Percentiles rank a stretch among this genome's conserved stretches.
Conservation (phyloP, 2,888 invertebrate species). For the Andrena dorsata region DNA sequence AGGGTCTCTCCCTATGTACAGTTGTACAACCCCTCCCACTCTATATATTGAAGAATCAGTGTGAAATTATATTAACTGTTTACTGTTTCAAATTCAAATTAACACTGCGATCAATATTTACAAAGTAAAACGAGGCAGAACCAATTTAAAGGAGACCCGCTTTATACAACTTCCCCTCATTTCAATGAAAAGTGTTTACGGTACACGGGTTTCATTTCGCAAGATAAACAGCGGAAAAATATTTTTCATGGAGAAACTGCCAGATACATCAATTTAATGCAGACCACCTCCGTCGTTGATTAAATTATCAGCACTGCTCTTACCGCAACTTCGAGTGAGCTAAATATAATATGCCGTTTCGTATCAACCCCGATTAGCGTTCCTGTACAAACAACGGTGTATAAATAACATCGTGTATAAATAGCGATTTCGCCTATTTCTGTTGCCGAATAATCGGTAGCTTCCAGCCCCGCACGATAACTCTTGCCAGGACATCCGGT, state of each 20-base stretch:
- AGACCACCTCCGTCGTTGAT: background rate
- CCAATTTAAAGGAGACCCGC: too few relatives aligned
- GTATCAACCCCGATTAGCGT: slow-evolving; percentile 14
- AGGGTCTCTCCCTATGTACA: too few relatives aligned
- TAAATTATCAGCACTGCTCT: slow-evolving; percentile 13
- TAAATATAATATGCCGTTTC: background rate
- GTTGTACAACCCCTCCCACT: too few relatives aligned
- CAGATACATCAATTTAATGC: background rate
- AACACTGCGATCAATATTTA: background rate
- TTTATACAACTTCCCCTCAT: too few relatives aligned
- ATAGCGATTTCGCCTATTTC: slow-evolving; percentile 22
- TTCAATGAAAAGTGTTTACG: background rate
- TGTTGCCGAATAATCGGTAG: slow-evolving; percentile 16
- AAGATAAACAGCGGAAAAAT: background rate
- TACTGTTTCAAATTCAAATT: background rate
- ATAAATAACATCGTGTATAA: slow-evolving; percentile 19
- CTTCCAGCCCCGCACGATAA: background rate
- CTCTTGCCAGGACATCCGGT: slow-evolving; percentile 29
- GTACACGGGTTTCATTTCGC: background rate
- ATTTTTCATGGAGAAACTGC: background rate
- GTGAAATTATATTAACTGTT: background rate
- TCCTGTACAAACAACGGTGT: background rate
- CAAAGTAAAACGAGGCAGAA: background rate
- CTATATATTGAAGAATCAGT: background rate
- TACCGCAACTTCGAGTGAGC: background rate